Conservation (phyloP, 2,797 vertebrate genomes). For the Anas bahamensis region DNA sequence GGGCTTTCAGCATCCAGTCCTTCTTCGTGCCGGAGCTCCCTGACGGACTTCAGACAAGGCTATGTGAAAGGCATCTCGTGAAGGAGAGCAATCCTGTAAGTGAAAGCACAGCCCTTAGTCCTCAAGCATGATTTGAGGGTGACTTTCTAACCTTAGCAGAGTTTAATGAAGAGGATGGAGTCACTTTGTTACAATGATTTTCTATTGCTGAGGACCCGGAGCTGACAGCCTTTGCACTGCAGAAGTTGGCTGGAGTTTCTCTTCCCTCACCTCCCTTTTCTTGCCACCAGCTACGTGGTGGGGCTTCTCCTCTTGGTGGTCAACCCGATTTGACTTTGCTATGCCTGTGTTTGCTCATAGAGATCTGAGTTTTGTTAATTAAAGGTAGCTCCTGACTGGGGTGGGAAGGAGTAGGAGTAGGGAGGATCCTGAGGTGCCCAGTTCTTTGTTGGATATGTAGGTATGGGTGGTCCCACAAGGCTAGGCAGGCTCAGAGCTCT, state of each 20-base stretch:
- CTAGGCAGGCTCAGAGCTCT: not conserved
- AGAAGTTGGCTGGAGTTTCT: not conserved
- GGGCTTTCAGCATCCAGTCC: not conserved
- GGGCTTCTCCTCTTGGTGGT: not conserved
- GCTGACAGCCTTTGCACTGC: not conserved
- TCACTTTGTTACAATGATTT: not conserved
- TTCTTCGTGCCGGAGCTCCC: not conserved
- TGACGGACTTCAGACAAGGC: not conserved
- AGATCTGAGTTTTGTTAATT: not conserved
- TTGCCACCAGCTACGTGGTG: not conserved
- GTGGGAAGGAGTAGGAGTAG: not conserved
- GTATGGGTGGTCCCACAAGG: accelerated
- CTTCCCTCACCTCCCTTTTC: not conserved
- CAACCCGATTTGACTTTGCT: too few species aligned
- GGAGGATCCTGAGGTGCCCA: not conserved
- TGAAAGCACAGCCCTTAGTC: not conserved
- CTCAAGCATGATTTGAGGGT: not conserved
- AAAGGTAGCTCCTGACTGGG: not conserved
- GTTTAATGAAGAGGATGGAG: not conserved
- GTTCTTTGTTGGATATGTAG: accelerated
- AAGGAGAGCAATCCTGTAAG: not conserved
- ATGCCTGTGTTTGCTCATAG: accelerated
- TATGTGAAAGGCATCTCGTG: not conserved
- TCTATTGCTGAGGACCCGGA: not conserved
- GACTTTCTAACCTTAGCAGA: not conserved